A percentile compares a stretch with the other conserved stretches of the same genome.
Evolutionary conservation across 2,113 vertebrate genomes (phyloP).

Genomic region (Sphaerodactylus townsendi): DNA sequence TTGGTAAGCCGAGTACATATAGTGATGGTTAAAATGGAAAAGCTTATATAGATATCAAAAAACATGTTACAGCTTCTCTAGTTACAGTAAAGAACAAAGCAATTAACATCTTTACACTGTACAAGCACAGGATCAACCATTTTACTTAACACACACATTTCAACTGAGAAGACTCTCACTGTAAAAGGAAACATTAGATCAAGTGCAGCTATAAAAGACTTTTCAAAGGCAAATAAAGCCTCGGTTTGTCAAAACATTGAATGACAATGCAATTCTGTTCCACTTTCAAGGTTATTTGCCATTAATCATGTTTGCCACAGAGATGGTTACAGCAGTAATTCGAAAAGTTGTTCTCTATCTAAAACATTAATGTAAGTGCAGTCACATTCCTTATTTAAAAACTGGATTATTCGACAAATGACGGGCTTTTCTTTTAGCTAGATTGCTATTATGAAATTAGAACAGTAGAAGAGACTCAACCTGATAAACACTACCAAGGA

Average conservation of each 20-base stretch:
- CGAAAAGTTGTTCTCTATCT: background rate
- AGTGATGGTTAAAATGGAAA: background rate
- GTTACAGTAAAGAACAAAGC: rapidly evolving
- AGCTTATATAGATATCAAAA: background rate
- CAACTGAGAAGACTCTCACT: background rate
- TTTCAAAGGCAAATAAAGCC: background rate
- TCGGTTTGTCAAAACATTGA: background rate
- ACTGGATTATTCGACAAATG: background rate
- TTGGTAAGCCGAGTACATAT: background rate
- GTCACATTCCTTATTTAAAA: background rate
- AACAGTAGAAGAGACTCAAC: background rate
- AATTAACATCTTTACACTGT: background rate
- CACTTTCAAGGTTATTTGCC: conserved; percentile 10
- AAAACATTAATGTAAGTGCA: background rate
- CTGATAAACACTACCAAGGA: background rate
- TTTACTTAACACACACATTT: background rate
- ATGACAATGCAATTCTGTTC: background rate
- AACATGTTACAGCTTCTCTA: background rate
- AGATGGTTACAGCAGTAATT: background rate
- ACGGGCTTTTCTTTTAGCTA: background rate
- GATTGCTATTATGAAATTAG: background rate
- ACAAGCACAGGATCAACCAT: background rate
- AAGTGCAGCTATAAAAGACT: background rate
- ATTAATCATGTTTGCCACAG: rapidly evolving
- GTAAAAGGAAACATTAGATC: background rate